These are phyloP conservation scores for Sebastes itinus DNA, from an alignment of 2,797 vertebrate genomes.

Conservation along the genomic window DNA sequence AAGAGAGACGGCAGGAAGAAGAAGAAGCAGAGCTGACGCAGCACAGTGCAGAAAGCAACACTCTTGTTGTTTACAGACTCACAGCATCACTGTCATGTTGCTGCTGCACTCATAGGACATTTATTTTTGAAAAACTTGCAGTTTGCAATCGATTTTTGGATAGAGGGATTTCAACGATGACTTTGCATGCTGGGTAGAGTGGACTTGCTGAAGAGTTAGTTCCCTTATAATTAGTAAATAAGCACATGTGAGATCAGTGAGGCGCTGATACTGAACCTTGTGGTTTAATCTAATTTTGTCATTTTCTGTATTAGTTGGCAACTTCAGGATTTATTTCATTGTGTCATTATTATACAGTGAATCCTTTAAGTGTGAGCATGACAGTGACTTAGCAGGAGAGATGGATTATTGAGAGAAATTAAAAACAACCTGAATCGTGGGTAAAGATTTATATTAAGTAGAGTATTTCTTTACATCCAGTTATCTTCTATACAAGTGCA, in stretches of 20 bases:
- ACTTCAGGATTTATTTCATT: not conserved
- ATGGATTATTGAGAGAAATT: not conserved
- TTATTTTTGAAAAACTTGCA: not conserved
- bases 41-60: not conserved
- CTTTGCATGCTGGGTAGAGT: not conserved
- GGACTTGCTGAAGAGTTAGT: not conserved
- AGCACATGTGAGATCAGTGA: not conserved
- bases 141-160: not conserved
- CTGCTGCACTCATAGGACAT: not conserved
- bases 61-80: not conserved
- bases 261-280: not conserved
- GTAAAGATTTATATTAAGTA: not conserved
- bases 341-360: not conserved
- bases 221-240: not conserved
- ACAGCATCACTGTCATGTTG: not conserved
- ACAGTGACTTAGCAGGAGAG: not conserved
- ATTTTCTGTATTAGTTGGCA: not conserved
- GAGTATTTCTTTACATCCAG: too few species aligned
- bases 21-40: conserved; percentile 9
- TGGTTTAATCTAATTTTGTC: not conserved
- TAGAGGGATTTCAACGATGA: not conserved
- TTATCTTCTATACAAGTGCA: not conserved
- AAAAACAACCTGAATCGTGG: not conserved
- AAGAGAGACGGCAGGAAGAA: conserved; percentile 2
- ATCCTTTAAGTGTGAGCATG: not conserved